Conservation (phyloP, 2,113 vertebrate genomes). For the Crotalus tigris region DNA sequence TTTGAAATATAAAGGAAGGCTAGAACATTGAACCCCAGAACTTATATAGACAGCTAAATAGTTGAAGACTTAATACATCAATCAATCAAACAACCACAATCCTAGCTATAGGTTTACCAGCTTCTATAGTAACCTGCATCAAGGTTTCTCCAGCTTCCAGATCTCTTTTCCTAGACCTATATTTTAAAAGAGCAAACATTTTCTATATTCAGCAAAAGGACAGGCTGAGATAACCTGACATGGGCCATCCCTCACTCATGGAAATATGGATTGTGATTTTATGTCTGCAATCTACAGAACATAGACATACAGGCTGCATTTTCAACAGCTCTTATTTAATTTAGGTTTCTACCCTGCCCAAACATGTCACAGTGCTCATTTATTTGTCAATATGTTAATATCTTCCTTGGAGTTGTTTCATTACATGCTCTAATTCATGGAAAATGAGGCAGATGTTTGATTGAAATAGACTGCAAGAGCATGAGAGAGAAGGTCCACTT, state of each 20-base stretch:
- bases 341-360: background rate
- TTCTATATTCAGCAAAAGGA: background rate
- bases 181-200: background rate
- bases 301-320: background rate
- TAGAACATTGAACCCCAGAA: background rate
- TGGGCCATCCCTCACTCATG: background rate
- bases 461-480: background rate
- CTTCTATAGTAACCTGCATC: background rate
- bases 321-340: background rate
- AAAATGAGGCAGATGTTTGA: background rate
- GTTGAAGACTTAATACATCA: too few relatives aligned
- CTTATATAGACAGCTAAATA: background rate
- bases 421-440: background rate
- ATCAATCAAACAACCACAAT: background rate
- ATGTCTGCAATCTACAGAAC: background rate
- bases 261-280: background rate
- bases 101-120: background rate
- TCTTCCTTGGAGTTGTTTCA: background rate
- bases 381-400: background rate
- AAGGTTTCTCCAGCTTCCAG: background rate
- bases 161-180: background rate
- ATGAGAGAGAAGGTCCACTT: background rate
- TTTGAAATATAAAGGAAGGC: background rate
- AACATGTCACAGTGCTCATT: background rate
- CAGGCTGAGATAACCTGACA: background rate